Percentiles rank a stretch among this genome's conserved stretches.
Evolutionary conservation across 2,113 vertebrate genomes (phyloP).

Genomic region (Pleuronectes platessa): DNA sequence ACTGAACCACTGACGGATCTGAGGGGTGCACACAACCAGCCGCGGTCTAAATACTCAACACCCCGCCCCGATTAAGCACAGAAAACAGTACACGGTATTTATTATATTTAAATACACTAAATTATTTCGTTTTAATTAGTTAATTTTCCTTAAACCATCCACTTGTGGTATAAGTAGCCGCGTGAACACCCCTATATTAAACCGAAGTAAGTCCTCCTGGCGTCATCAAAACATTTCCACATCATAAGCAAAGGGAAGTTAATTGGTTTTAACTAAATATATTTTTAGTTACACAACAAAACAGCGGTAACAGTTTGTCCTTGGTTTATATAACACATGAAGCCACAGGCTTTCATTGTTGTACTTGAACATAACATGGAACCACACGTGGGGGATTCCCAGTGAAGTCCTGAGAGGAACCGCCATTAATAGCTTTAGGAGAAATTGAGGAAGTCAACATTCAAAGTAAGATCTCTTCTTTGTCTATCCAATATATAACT

Average conservation of each 20-base stretch:
- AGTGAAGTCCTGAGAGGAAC: constrained; percentile 1
- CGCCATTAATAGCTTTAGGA: background rate
- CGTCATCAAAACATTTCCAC: constrained; percentile 58
- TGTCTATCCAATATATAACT: no score
- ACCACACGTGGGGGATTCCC: constrained; percentile 57
- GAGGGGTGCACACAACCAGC: background rate
- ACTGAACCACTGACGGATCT: constrained; percentile 44
- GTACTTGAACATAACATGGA: background rate
- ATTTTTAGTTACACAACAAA: accelerated
- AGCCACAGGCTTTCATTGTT: background rate
- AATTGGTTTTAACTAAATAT: background rate
- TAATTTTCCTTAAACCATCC: background rate
- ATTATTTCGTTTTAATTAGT: background rate
- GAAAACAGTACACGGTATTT: background rate
- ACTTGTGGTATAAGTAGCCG: background rate
- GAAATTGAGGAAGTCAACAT: no score
- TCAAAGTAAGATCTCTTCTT: no score
- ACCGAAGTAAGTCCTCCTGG: background rate
- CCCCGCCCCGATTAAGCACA: accelerated
- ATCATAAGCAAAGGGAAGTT: background rate
- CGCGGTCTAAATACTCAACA: accelerated
- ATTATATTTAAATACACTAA: no score
- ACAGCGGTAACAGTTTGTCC: background rate
- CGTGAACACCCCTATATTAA: background rate
- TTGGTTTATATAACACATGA: background rate